A percentile compares a stretch with the other conserved stretches of the same genome.
These are phyloP conservation scores for Rhineura floridana DNA, from an alignment of 2,113 vertebrate species.

Conservation along the genomic window DNA sequence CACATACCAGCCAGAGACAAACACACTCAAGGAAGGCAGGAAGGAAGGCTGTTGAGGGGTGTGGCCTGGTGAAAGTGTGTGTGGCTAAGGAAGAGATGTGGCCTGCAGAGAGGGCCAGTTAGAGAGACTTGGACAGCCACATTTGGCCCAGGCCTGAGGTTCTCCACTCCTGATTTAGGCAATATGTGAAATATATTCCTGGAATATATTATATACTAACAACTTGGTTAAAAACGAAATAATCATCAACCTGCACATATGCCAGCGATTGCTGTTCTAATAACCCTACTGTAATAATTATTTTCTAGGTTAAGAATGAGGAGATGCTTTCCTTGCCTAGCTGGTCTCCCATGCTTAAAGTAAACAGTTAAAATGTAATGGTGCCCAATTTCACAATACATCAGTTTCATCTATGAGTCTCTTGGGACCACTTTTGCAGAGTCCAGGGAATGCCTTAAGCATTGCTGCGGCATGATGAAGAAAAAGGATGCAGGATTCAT, in stretches of 20 bases:
- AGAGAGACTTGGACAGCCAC: too few relatives aligned
- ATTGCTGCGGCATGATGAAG: background rate
- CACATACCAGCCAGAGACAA: too few relatives aligned
- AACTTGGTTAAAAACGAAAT: background rate
- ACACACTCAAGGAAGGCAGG: too few relatives aligned
- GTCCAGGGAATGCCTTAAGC: background rate
- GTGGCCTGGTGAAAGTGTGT: too few relatives aligned
- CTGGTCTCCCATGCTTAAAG: background rate
- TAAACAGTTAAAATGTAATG: background rate
- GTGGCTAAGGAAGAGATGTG: too few relatives aligned
- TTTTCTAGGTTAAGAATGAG: background rate
- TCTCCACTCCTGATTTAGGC: too few relatives aligned
- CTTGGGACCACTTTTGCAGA: background rate
- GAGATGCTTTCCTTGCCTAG: background rate
- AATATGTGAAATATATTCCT: too few relatives aligned
- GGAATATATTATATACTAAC: background rate
- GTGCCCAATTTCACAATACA: background rate
- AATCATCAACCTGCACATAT: background rate
- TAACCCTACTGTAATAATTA: background rate
- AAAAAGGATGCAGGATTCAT: accelerated
- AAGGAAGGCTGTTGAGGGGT: too few relatives aligned
- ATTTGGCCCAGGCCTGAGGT: too few relatives aligned
- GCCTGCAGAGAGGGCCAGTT: too few relatives aligned
- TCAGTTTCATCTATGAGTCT: background rate
- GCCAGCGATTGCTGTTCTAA: constrained; percentile 4